Evolutionary conservation across 1,140 invertebrate species (phyloP).

Genomic region (Phortica variegata): DNA sequence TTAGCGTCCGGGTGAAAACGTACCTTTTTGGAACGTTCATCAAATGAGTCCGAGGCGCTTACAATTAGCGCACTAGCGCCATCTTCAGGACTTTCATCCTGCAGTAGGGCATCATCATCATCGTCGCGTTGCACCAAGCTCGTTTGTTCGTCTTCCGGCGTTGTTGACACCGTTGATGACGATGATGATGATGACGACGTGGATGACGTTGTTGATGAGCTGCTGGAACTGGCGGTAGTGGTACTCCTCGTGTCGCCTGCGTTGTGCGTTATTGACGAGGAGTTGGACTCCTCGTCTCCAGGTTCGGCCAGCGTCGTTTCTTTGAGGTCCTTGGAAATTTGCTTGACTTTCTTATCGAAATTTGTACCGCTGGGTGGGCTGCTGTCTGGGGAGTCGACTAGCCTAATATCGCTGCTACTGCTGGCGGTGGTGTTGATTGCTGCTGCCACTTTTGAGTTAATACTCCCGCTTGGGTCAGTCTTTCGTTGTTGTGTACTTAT

Average conservation of each 20-base stretch:
- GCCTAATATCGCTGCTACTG: slow-evolving; percentile 9
- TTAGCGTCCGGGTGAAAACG: slow-evolving; percentile 48
- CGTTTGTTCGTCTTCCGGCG: too few species aligned
- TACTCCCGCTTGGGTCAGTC: slow-evolving; percentile 12
- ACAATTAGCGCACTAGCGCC: too few species aligned
- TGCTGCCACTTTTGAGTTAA: slow-evolving; percentile 2
- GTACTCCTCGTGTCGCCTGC: neutral
- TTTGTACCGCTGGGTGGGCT: slow-evolving; percentile 33
- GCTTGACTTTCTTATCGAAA: slow-evolving; percentile 48
- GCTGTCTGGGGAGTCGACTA: too few species aligned
- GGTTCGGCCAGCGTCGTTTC: slow-evolving; percentile 42
- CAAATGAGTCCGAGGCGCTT: slow-evolving; percentile 19
- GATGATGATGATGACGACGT: neutral
- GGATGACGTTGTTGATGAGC: slow-evolving; percentile 15
- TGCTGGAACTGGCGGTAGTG: slow-evolving; percentile 6
- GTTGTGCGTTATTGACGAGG: slow-evolving; percentile 10
- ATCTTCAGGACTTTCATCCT: too few species aligned
- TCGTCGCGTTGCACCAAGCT: too few species aligned
- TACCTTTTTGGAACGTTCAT: slow-evolving; percentile 36
- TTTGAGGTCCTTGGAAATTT: slow-evolving; percentile 49
- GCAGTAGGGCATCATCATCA: slow-evolving; percentile 1
- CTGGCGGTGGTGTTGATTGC: slow-evolving; percentile 18
- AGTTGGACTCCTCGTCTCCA: neutral
- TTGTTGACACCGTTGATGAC: too few species aligned
- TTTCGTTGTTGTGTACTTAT: neutral